Percentiles rank a stretch among this genome's conserved stretches.
Evolutionary conservation across 2,113 vertebrate species (phyloP).

Genomic region (Zapus hudsonius): DNA sequence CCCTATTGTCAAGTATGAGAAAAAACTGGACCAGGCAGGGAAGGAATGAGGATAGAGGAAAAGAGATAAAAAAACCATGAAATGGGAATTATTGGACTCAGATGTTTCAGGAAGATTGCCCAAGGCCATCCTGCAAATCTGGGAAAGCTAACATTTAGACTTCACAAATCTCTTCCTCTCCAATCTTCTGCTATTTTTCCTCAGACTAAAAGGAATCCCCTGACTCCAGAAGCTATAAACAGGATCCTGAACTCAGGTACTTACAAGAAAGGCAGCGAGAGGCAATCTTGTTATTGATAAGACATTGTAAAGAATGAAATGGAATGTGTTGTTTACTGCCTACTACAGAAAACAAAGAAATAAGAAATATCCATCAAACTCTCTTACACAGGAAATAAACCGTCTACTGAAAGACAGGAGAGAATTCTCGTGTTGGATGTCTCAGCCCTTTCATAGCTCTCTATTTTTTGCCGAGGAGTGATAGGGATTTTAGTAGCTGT

Average conservation of each 20-base stretch:
- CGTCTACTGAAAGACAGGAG: constrained; percentile 42
- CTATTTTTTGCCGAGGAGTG: not conserved
- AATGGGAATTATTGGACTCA: not conserved
- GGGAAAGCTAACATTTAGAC: not conserved
- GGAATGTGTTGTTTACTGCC: constrained; percentile 65
- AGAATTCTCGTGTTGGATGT: not conserved
- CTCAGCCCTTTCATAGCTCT: not conserved
- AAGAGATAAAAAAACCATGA: not conserved
- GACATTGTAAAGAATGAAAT: constrained; percentile 72
- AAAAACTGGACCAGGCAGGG: not conserved
- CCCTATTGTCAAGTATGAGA: not conserved
- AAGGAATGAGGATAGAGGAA: not conserved
- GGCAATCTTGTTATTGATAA: constrained; percentile 74
- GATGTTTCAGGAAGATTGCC: not conserved
- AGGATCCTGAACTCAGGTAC: constrained; percentile 49
- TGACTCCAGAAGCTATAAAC: constrained; percentile 50
- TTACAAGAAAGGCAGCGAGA: constrained; percentile 67
- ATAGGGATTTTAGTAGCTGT: too few species aligned
- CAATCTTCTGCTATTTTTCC: constrained; percentile 9
- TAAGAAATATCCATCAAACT: constrained; percentile 71
- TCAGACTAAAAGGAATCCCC: constrained; percentile 40
- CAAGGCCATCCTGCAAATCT: not conserved
- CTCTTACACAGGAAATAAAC: constrained; percentile 61
- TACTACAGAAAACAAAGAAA: constrained; percentile 65
- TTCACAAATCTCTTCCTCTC: not conserved